A percentile compares a stretch with the other conserved stretches of the same genome.
These are phyloP conservation scores for Pygoscelis antarcticus DNA, from an alignment of 2,113 vertebrate species.

Conservation along the genomic window DNA sequence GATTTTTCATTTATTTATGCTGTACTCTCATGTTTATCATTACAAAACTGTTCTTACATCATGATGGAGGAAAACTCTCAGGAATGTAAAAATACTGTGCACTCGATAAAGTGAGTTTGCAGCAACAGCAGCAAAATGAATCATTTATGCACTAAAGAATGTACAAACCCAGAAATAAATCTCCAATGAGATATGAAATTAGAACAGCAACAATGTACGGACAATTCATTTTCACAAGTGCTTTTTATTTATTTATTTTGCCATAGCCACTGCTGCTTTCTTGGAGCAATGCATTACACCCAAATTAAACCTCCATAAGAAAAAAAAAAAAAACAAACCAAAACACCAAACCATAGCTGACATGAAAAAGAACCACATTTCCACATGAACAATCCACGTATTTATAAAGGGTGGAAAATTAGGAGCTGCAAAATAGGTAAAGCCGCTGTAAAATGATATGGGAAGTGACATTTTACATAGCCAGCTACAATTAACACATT, in stretches of 20 bases:
- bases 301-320: constrained; percentile 71
- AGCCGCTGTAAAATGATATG: constrained; percentile 95
- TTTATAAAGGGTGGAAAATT: constrained; percentile 84
- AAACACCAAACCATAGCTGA: not conserved
- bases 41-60: constrained; percentile 73
- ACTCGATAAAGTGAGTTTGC: constrained; percentile 41
- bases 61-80: constrained; percentile 69
- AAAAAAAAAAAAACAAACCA: not conserved
- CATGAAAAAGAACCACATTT: constrained; percentile 58
- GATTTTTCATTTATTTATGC: constrained; percentile 80
- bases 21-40: constrained; percentile 77
- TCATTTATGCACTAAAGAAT: constrained; percentile 67
- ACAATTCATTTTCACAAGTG: constrained; percentile 49
- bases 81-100: constrained; percentile 49
- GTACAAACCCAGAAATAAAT: constrained; percentile 39
- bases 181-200: constrained; percentile 58
- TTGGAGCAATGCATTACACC: constrained; percentile 33
- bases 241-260: constrained; percentile 48
- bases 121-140: constrained; percentile 67
- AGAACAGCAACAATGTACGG: constrained; percentile 9
- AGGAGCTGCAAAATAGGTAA: constrained; percentile 84
- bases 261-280: constrained; percentile 9
- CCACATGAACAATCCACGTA: constrained; percentile 82
- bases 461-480: constrained; percentile 99
- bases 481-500: constrained; percentile 99